These are phyloP conservation scores for Thermophis baileyi DNA, from an alignment of 2,113 vertebrate genomes.

Conservation along the genomic window DNA sequence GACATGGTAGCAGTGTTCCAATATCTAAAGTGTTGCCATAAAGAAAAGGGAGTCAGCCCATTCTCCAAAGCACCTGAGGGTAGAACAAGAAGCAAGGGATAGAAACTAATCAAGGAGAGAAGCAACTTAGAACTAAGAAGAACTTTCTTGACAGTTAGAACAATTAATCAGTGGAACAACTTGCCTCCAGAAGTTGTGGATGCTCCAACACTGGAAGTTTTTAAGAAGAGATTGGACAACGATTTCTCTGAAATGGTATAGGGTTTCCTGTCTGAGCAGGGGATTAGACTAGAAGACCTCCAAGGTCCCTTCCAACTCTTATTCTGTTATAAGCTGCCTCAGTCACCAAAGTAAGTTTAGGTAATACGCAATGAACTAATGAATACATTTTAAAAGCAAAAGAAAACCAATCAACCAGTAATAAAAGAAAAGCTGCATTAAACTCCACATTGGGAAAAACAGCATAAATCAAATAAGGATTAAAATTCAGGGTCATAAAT, in stretches of 20 bases:
- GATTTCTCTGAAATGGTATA: too few relatives aligned
- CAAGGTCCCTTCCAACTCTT: not conserved
- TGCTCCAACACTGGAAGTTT: too few relatives aligned
- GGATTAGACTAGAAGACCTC: too few relatives aligned
- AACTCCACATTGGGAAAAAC: not conserved
- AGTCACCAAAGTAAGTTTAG: not conserved
- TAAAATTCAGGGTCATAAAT: not conserved
- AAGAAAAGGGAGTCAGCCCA: not conserved
- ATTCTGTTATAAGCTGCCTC: not conserved
- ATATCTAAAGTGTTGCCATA: not conserved
- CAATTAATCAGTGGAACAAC: too few relatives aligned
- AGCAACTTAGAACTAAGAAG: not conserved
- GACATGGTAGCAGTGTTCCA: not conserved
- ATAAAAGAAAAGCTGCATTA: not conserved
- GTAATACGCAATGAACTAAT: not conserved
- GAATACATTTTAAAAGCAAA: not conserved
- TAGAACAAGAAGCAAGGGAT: not conserved
- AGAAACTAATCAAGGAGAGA: not conserved
- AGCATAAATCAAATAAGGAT: not conserved
- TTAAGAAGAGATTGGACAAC: too few relatives aligned
- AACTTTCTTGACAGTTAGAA: not conserved
- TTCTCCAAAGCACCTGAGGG: too few relatives aligned
- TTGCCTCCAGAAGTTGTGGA: too few relatives aligned
- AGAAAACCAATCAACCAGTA: not conserved
- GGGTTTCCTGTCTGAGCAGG: too few relatives aligned